phyloP scores from a whole-genome alignment of 2,113 vertebrate genomes.

The Oncorhynchus mykiss region DNA sequence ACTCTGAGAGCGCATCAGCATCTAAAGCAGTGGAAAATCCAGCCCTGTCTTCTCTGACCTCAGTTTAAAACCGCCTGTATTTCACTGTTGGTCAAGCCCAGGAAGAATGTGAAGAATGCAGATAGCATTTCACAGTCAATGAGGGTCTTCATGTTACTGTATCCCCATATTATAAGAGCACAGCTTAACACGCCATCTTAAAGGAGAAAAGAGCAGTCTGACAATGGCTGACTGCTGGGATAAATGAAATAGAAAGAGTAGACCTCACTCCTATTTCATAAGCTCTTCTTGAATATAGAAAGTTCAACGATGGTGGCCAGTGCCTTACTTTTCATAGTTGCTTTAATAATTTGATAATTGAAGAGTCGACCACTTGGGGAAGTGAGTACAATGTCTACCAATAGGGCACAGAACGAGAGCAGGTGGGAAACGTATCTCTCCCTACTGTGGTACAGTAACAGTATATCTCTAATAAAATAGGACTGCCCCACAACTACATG shows the following conservation, averaged over 20 bases:
- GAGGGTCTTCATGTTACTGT: constrained; percentile 70
- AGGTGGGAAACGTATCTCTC: no score
- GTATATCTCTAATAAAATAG: constrained; percentile 44
- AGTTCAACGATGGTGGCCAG: not conserved
- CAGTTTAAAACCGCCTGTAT: constrained; percentile 64
- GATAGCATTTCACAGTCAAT: constrained; percentile 75
- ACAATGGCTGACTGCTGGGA: constrained; percentile 15
- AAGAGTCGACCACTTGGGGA: not conserved
- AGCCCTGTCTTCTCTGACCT: constrained; percentile 68
- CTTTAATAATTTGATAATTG: not conserved
- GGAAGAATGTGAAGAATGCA: constrained; percentile 78
- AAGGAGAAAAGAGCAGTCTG: constrained; percentile 37
- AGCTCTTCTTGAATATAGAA: constrained; percentile 16
- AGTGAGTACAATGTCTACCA: constrained; percentile 33
- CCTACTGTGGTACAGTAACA: no score
- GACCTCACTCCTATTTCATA: constrained; percentile 18
- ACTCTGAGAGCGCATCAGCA: constrained; percentile 65
- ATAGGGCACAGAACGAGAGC: not conserved
- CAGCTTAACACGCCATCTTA: constrained; percentile 69
- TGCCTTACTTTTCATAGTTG: not conserved
- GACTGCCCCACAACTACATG: constrained; percentile 20
- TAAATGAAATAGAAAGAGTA: constrained; percentile 40
- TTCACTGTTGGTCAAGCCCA: constrained; percentile 72
- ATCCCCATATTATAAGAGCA: constrained; percentile 69
- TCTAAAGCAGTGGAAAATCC: constrained; percentile 72